Percentiles rank a stretch among this genome's conserved stretches.
phyloP scores from a whole-genome alignment of 2,888 invertebrate genomes.

The Amorpha juglandis region DNA sequence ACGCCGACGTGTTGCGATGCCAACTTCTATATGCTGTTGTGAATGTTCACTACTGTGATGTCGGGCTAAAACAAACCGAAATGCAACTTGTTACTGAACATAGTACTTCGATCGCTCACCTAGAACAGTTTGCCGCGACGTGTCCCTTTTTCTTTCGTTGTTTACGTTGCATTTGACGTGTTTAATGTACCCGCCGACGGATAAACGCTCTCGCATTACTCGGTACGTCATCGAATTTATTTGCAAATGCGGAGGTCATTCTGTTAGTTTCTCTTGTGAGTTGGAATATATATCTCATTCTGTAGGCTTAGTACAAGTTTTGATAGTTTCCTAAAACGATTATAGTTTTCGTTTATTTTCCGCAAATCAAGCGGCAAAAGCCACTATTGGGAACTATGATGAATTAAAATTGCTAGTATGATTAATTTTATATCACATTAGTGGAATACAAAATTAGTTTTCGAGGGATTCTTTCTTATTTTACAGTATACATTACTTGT shows the following conservation, averaged over 20 bases:
- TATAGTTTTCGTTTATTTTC: too few species aligned
- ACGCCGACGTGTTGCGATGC: constrained; percentile 28
- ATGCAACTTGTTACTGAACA: background rate
- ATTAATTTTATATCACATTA: too few species aligned
- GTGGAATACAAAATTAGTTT: too few species aligned
- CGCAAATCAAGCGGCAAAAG: too few species aligned
- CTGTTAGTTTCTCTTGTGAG: too few species aligned
- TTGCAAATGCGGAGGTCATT: background rate
- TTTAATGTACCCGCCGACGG: constrained; percentile 13
- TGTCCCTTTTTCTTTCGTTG: constrained; percentile 6
- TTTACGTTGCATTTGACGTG: background rate
- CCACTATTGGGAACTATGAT: too few species aligned
- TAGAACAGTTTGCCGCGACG: background rate
- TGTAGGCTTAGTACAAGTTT: too few species aligned
- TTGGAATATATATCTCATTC: too few species aligned
- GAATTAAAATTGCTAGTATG: too few species aligned
- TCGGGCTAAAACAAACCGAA: background rate
- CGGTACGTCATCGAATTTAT: constrained; percentile 13
- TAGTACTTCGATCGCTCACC: background rate
- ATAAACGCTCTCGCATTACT: constrained; percentile 11
- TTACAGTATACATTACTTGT: too few species aligned
- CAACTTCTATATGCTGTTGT: constrained; percentile 27
- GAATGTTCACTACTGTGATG: background rate
- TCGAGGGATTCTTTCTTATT: too few species aligned
- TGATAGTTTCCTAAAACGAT: too few species aligned